These are phyloP conservation scores for Teleogryllus oceanicus DNA, from an alignment of 2,888 invertebrate genomes.

Conservation along the genomic window DNA sequence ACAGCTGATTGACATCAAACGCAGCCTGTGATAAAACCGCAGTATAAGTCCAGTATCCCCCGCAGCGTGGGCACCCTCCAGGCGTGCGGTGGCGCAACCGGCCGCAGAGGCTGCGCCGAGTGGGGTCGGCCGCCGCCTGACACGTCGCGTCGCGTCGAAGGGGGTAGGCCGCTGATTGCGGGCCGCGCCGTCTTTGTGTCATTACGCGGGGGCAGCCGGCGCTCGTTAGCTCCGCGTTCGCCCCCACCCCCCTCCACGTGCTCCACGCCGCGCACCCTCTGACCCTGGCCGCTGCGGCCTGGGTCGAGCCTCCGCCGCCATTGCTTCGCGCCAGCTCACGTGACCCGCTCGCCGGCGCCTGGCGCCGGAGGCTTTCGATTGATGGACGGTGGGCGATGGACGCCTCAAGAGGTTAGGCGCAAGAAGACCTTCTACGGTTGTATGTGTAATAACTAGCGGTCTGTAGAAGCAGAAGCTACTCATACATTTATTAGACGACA, in stretches of 20 bases:
- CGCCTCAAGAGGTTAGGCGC: too few relatives aligned
- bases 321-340: too few relatives aligned
- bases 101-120: neutral
- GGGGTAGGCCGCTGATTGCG: conserved; percentile 7
- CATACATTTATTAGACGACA: too few relatives aligned
- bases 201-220: neutral
- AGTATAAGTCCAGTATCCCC: too few relatives aligned
- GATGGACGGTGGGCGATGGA: too few relatives aligned
- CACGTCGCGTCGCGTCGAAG: neutral
- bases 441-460: too few relatives aligned
- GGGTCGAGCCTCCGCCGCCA: neutral
- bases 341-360: too few relatives aligned
- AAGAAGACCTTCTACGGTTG: too few relatives aligned
- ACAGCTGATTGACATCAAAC: too few relatives aligned
- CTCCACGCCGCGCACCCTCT: neutral
- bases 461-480: too few relatives aligned
- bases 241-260: neutral
- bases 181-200: conserved; percentile 10
- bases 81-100: neutral
- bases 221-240: neutral
- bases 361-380: too few relatives aligned
- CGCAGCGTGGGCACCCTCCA: neutral
- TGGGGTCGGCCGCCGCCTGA: neutral
- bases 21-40: too few relatives aligned
- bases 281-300: neutral